phyloP scores from a whole-genome alignment of 2,888 invertebrate species.

The Escarpia spicata region DNA sequence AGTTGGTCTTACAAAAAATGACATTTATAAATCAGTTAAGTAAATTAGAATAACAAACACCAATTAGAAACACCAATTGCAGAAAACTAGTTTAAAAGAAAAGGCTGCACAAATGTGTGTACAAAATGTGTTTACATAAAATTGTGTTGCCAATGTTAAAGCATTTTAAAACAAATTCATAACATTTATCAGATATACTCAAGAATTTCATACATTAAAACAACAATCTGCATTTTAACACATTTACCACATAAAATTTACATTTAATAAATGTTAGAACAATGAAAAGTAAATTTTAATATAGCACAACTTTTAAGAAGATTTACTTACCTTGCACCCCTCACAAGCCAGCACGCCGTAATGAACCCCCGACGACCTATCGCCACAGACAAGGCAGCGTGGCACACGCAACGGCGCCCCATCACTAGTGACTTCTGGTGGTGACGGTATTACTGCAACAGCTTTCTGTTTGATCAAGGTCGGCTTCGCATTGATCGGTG shows the following conservation, averaged over 20 bases:
- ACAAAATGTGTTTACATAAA: no score
- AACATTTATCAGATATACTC: no score
- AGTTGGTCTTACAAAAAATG: background rate
- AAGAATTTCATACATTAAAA: background rate
- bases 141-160: no score
- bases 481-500: background rate
- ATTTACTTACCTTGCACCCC: constrained; percentile 59
- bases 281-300: no score
- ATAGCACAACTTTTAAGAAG: no score
- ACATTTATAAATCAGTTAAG: background rate
- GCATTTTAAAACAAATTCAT: no score
- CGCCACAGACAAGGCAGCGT: constrained; percentile 63
- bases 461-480: background rate
- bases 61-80: no score
- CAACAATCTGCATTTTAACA: background rate
- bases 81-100: no score
- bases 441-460: background rate
- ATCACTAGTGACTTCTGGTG: background rate
- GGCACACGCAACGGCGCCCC: background rate
- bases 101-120: no score
- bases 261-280: background rate
- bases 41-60: background rate
- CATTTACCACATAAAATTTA: background rate
- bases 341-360: constrained; percentile 65
- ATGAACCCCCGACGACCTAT: constrained; percentile 64